Evolutionary conservation across 2,888 invertebrate genomes (phyloP), one percentile per base, ranked within the genome.

Genomic region (Crioceris asparagi): DNA sequence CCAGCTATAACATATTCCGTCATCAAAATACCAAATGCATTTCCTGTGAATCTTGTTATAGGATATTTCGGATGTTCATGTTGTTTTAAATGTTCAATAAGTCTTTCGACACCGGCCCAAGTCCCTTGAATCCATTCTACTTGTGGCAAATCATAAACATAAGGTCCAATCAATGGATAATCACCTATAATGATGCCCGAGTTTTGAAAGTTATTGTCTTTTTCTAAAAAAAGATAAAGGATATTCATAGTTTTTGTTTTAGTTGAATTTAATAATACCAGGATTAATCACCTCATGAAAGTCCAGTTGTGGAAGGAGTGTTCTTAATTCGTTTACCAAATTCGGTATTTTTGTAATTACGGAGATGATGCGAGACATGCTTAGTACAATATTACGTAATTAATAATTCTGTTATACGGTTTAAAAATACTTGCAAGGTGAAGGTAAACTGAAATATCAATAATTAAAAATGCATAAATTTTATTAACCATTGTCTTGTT

Each of bases 1-100:
- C 64, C 62, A 6, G 66, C 56, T 18, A 71, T 45, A 2, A 68
- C 65, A 48, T 71, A 71, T 51, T 72, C 71, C 1, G 65, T 60
- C 66, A 72, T 72, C 15, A 67, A 55, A 34, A 47, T 46, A 2
- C 69, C 70, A 47, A 70, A 68, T 44, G 58, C 54, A 17, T 57
- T 48, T 15, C 67, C 68, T 11, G 66, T 65, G 46, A 62, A 69
- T 37, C 69, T 55, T 8, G 65, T 64, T 15, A 69, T 49, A 2
- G 45, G 45, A 42, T 57, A 44, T 3, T 45, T 40, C 10, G 59
- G 50, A 4, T 57, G 48, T 5, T 53, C 43, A 27, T 51, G 51
- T 15, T 49, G 32, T 34, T 53, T 44, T 11, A 62, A 40, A 40
- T 52, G 32, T 18, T 53, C 47, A 4, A 53, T 10, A 16, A 66